Base-by-base conservation (phyloP, 2,888 invertebrate genomes). In the Drosophila incognita region DNA sequence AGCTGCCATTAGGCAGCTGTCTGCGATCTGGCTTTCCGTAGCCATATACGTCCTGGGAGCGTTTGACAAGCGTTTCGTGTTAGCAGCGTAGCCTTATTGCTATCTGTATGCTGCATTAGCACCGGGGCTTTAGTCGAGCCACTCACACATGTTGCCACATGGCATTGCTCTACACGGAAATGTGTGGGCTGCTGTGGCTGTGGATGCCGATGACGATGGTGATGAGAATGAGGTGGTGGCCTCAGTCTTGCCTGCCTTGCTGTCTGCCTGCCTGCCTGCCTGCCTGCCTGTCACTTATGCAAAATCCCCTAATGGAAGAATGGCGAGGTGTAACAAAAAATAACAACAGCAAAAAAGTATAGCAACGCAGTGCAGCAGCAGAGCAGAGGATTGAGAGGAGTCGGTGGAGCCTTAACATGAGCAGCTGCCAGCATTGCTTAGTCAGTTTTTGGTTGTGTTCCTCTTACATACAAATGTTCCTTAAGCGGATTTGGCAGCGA, bases 401-500 rank as follows among this genome's bases (percentile, higher is more conserved):
- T 6, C 13, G 36, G n/a, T 24, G 21, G 13, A 21, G 51, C 48
- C 46, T 46, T 48, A 61, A 49, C 42, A 57, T 31, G 24, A 62
- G 48, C 72, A 80, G 65, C 51, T 81, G 72, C 40, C 77, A 54
- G 38, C 42, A 36, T 33, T 69, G 79, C 61, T 73, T 73, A 63
- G 74, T 67, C 66, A 52, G 78, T 60, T 81, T 76, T 76, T 74
- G 67, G 69, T 67, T 68, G 56, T 56, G 69, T 64, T 62, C 21
- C 60, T 67, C 71, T 81, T 71, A 87, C 84, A 84, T 82, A 84
- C 85, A 89, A 84, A 90, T 90, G 86, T 81, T 86, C 86, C 88
- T 86, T 88, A 89, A 89, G 90, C 86, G 90, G 90, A 87, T 85
- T 85, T 85, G 79, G 76, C 69, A 71, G 73, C 81, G 79, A 76